A percentile compares a stretch with the other conserved stretches of the same genome.
phyloP scores from a whole-genome alignment of 2,113 vertebrate genomes.

The Abramis brama region DNA sequence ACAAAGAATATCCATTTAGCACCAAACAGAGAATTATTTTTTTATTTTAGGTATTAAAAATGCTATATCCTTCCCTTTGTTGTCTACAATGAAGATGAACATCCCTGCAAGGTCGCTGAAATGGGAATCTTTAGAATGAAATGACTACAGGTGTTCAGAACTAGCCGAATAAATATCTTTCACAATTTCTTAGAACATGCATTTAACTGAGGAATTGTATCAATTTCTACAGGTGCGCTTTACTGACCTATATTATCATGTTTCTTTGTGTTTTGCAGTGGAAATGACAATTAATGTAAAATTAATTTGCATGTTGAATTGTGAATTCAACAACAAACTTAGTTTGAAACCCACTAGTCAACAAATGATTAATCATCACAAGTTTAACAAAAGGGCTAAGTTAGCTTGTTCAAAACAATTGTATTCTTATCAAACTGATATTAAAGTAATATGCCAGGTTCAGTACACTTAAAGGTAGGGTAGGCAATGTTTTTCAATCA shows the following conservation, averaged over 20 bases:
- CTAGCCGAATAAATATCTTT: not conserved
- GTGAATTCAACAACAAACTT: not conserved
- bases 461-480: too few species aligned
- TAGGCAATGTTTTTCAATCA: too few species aligned
- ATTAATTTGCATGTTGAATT: not conserved
- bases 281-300: not conserved
- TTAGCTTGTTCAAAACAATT: slow-evolving; percentile 41
- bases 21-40: not conserved
- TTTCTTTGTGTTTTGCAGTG: not conserved
- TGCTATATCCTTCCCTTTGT: not conserved
- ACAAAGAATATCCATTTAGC: not conserved
- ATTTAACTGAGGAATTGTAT: not conserved
- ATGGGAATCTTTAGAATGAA: not conserved
- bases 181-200: not conserved
- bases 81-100: not conserved
- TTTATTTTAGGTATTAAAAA: not conserved
- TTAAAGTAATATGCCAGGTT: too few species aligned
- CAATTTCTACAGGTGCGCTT: not conserved
- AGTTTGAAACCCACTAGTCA: not conserved
- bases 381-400: not conserved
- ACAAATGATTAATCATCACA: not conserved
- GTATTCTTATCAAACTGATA: too few species aligned
- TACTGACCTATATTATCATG: not conserved
- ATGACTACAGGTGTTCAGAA: not conserved
- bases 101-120: not conserved